These are phyloP conservation scores for Ctenomys sociabilis DNA, from an alignment of 2,113 vertebrate species.

Conservation along the genomic window DNA sequence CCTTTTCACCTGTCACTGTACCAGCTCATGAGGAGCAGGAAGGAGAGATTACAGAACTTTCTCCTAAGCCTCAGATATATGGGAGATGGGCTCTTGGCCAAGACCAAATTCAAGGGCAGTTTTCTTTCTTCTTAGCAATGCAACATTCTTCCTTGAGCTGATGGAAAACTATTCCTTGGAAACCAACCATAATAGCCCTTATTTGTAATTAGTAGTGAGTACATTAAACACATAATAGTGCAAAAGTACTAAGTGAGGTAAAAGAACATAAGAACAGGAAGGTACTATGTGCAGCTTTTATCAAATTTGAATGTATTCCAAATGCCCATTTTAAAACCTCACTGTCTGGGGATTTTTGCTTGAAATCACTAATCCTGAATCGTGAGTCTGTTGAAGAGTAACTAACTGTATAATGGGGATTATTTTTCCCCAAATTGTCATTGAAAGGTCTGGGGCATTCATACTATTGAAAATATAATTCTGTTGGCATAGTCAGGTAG, in stretches of 20 bases:
- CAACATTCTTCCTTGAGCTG: constrained; percentile 80
- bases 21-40: constrained; percentile 55
- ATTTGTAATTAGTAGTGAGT: constrained; percentile 76
- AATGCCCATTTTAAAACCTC: constrained; percentile 63
- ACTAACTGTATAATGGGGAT: constrained; percentile 73
- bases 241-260: constrained; percentile 80
- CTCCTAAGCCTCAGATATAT: constrained; percentile 4
- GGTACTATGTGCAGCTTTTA: constrained; percentile 79
- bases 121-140: constrained; percentile 80
- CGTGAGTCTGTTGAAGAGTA: constrained; percentile 78
- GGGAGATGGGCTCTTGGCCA: constrained; percentile 72
- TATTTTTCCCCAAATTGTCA: constrained; percentile 79
- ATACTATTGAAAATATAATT: constrained; percentile 77
- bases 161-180: constrained; percentile 78
- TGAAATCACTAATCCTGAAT: constrained; percentile 78
- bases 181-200: constrained; percentile 80
- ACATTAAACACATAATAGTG: constrained; percentile 80
- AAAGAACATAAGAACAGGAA: constrained; percentile 80
- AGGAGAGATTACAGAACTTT: constrained; percentile 52
- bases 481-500: constrained; percentile 81
- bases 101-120: constrained; percentile 73
- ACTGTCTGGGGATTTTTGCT: constrained; percentile 79
- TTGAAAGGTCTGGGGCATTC: constrained; percentile 82
- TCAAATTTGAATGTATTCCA: constrained; percentile 80
- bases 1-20: constrained; percentile 1